Base-by-base conservation (phyloP, 2,888 invertebrate genomes). In the Holacanthella duospinosa region DNA sequence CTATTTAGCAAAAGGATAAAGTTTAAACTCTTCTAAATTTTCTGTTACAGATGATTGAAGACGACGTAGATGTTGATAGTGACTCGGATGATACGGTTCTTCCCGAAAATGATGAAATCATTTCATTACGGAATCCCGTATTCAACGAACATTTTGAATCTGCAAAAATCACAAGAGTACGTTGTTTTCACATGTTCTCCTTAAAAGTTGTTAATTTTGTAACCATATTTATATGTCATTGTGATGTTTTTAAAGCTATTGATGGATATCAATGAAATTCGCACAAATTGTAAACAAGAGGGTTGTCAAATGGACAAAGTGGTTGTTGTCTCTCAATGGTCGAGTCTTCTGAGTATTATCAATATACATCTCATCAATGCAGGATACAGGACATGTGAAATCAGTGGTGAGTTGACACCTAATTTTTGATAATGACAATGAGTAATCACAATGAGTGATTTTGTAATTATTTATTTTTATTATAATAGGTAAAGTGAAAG, bases 281-380 rank as follows among this genome's bases (percentile, higher is more conserved):
- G 81, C 0, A 79, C 81, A 0, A 76, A 82, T 19, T 75, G 78
- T 0, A 83, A 83, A 71, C 84, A 85, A 0, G 80, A 84, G 4
- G 80, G 82, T 2, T 63, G 59, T 2, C 48, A 58, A 9, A 71
- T 71, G 61, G 87, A 92, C 68, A 91, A 91, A 76, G 83, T 85
- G 0, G 84, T 92, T 4, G 82, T 97, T 3, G 92, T 97, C 0
- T 95, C 94, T 0, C 96, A 96, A 75, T 97, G 95, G 95, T 87
- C 90, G 0, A 83, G 85, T 0, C 85, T 92, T 74, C 79, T 97
- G 6, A 78, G 84, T 0, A 80, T 96, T 48, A 79, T 96, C 9
- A 84, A 83, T 43, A 74, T 76, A 0, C 85, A 88, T 75, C 79
- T 97, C 57, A 71, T 75, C 24, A 69, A 75, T 2, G 76, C 77